phyloP scores from a whole-genome alignment of 2,113 vertebrate species.

The Alouatta palliata region DNA sequence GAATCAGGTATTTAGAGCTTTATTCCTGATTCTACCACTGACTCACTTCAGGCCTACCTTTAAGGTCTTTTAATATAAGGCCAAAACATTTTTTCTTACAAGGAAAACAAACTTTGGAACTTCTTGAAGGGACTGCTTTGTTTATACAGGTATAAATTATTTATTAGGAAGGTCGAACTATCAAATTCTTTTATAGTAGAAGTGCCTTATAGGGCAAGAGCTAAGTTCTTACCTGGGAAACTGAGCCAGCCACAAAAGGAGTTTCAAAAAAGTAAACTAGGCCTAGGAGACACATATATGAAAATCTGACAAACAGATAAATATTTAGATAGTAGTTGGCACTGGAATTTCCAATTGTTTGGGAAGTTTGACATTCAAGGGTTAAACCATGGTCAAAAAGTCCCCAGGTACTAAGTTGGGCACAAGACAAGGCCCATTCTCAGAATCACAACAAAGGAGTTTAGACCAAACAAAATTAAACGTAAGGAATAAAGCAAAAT shows the following conservation, averaged over 20 bases:
- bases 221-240: slow-evolving; percentile 32
- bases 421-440: background rate
- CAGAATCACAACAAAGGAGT: background rate
- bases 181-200: background rate
- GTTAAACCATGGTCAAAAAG: background rate
- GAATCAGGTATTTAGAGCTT: background rate
- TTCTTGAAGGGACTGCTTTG: background rate
- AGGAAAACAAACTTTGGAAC: background rate
- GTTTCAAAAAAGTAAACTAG: background rate
- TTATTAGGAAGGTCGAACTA: background rate
- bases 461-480: background rate
- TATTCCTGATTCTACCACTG: background rate
- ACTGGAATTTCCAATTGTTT: background rate
- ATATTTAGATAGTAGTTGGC: background rate
- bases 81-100: slow-evolving; percentile 1
- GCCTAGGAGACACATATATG: background rate
- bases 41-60: background rate
- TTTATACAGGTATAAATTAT: background rate
- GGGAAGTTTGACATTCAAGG: background rate
- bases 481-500: background rate
- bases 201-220: background rate
- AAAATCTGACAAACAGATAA: background rate
- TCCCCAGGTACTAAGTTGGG: background rate
- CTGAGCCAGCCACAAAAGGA: background rate
- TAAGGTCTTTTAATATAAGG: background rate